Base-by-base conservation (phyloP, 2,888 invertebrate species). In the Eupithecia subumbrata region DNA sequence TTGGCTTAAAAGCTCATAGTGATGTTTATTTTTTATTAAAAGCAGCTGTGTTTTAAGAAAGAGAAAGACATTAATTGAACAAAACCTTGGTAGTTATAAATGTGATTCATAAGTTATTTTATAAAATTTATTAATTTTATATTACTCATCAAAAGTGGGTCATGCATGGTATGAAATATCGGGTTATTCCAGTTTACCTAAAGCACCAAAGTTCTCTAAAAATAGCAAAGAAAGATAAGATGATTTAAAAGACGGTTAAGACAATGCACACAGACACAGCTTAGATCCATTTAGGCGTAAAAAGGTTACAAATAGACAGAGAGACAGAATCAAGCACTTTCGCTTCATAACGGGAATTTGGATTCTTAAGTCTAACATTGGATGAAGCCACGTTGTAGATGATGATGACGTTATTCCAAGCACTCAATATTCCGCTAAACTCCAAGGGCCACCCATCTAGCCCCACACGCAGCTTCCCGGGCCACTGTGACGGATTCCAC, bases 401-500 rank as follows among this genome's bases (percentile, higher is more conserved):
- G 12, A 12, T 12, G 56, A 56, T 9, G 56, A 56, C 18, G 18
- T n/a, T 9, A 16, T 11, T 11, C 3, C 56, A 56, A 56, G 1
- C 25, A 22, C 22, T 60, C 25, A 25, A 64, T 63, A 70, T 60
- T 71, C 64, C 71, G 73, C 76, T 78, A 83, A 82, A 81, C 78
- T 74, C 72, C 70, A 78, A 63, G 71, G 92, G 90, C 94, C 94
- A 94, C 94, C 94, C 94, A 94, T 92, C 91, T 88, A 89, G 93
- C 89, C 85, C 92, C 92, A 89, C 93, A 92, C 94, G 87, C 91
- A 83, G 85, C 85, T 87, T 85, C 85, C 84, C 80, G 84, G 82
- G 93, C 94, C 94, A 94, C 95, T 94, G 94, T 95, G 94, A 93
- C 95, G 94, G 94, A 95, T 94, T 85, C 93, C 81, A 85, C 52